These are phyloP conservation scores for Cephus cinctus DNA, from an alignment of 1,140 invertebrate genomes.

Conservation along the genomic window DNA sequence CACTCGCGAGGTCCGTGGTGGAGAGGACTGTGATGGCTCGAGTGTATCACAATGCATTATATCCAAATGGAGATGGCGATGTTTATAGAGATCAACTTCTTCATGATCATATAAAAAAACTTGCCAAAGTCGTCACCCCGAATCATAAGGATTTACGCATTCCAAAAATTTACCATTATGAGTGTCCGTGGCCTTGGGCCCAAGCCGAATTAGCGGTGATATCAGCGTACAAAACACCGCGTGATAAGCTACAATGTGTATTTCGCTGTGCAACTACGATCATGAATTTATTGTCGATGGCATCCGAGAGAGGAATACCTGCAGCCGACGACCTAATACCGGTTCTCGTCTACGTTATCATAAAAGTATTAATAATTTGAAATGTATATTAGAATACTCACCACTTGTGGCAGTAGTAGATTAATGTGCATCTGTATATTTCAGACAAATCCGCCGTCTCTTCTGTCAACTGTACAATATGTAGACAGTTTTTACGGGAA, in stretches of 20 bases:
- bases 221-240: slow-evolving; percentile 90
- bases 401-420: too few relatives aligned
- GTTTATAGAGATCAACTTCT: slow-evolving; percentile 86
- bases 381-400: slow-evolving; percentile 3
- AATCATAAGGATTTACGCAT: slow-evolving; percentile 81
- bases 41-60: slow-evolving; percentile 91
- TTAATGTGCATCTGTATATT: slow-evolving; percentile 27
- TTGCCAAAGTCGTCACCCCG: slow-evolving; percentile 78
- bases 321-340: slow-evolving; percentile 97
- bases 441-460: slow-evolving; percentile 88
- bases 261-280: slow-evolving; percentile 88
- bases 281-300: slow-evolving; percentile 87
- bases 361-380: slow-evolving; percentile 66
- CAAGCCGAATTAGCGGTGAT: slow-evolving; percentile 91
- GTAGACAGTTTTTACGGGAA: slow-evolving; percentile 89
- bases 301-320: slow-evolving; percentile 76
- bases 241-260: slow-evolving; percentile 88
- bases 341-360: slow-evolving; percentile 94
- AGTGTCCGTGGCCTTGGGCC: slow-evolving; percentile 96
- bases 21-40: slow-evolving; percentile 82
- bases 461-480: slow-evolving; percentile 96
- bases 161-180: slow-evolving; percentile 78
- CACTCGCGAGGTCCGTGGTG: slow-evolving; percentile 70
- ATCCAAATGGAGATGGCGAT: slow-evolving; percentile 96
- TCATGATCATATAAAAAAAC: slow-evolving; percentile 84